Conservation (phyloP, 2,888 invertebrate genomes). For the Drosophila leonis region DNA sequence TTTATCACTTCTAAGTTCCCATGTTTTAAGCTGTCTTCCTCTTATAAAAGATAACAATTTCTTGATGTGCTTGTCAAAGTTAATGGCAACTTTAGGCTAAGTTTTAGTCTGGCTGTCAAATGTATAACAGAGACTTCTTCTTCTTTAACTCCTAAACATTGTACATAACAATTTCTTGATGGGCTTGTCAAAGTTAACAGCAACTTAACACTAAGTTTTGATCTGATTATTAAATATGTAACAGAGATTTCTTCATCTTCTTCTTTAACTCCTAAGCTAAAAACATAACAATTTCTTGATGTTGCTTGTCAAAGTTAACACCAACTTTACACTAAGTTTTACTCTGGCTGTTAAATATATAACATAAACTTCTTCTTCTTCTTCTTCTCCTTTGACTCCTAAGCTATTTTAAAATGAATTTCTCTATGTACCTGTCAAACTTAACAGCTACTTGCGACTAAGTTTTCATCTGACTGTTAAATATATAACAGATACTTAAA, state of each 20-base stretch:
- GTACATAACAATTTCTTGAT: not conserved
- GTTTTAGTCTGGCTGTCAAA: not conserved
- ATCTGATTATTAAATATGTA: not conserved
- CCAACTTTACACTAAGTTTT: not conserved
- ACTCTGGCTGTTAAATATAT: not conserved
- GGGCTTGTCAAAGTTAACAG: not conserved
- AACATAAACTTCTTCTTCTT: too few relatives aligned
- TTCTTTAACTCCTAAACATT: not conserved
- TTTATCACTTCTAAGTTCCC: not conserved
- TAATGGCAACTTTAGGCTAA: not conserved
- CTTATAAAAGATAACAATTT: not conserved
- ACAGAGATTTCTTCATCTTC: not conserved
- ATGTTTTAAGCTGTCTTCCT: not conserved
- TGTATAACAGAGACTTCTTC: not conserved
- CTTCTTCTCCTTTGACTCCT: too few relatives aligned
- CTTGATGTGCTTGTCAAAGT: not conserved
- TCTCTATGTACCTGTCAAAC: not conserved
- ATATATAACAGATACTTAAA: not conserved
- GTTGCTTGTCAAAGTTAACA: not conserved
- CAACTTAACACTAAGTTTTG: not conserved
- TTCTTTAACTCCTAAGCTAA: not conserved
- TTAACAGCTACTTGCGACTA: not conserved
- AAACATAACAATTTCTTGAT: not conserved
- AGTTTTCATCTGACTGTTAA: not conserved
- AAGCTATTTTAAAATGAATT: too few relatives aligned